Conservation (phyloP, 2,888 invertebrate genomes). For the Eilema caniola region DNA sequence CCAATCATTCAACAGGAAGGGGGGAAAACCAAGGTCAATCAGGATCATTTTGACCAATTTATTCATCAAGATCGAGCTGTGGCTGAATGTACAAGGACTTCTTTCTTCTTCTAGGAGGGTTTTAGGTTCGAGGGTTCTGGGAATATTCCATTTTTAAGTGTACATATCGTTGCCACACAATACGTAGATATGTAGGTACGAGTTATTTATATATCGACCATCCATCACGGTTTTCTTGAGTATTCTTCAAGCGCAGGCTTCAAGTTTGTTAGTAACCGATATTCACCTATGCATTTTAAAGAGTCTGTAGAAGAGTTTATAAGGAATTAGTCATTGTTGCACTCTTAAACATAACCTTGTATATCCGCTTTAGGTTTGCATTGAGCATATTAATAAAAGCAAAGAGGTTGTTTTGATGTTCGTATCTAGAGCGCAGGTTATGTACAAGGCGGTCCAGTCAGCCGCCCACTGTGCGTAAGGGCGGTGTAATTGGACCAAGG, state of each 20-base stretch:
- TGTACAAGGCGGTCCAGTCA: slow-evolving; percentile 48
- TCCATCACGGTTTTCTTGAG: background rate
- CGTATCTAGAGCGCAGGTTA: slow-evolving; percentile 39
- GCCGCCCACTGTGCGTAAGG: slow-evolving; percentile 53
- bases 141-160: background rate
- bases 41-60: too few relatives aligned
- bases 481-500: slow-evolving; percentile 64
- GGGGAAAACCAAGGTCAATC: too few relatives aligned
- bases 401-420: slow-evolving; percentile 40
- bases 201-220: background rate
- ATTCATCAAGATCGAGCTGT: too few relatives aligned
- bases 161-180: background rate
- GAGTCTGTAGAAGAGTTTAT: too few relatives aligned
- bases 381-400: slow-evolving; percentile 31
- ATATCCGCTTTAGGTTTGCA: background rate
- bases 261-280: too few relatives aligned
- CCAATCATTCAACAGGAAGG: too few relatives aligned
- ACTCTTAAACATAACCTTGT: slow-evolving; percentile 3
- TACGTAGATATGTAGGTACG: background rate
- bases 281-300: too few relatives aligned
- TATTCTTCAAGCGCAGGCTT: background rate
- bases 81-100: background rate
- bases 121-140: background rate
- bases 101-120: too few relatives aligned
- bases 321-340: background rate